Conservation (phyloP, 2,113 vertebrate genomes). For the Argyrosomus japonicus region DNA sequence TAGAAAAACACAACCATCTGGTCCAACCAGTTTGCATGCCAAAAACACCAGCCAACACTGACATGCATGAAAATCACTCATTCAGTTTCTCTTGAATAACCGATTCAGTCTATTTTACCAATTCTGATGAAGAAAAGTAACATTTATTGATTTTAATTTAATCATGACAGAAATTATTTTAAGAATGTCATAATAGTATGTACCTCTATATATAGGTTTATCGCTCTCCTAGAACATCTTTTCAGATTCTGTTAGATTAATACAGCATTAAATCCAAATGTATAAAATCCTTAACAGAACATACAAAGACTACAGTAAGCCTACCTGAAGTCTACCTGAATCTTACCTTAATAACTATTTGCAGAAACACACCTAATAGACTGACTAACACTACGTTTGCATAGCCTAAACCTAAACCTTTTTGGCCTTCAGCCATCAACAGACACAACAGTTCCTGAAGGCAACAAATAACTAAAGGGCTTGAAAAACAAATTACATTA, state of each 20-base stretch:
- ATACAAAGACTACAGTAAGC: not conserved
- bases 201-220: no score
- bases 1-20: not conserved
- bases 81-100: not conserved
- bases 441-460: not conserved
- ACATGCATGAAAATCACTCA: not conserved
- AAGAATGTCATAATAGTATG: no score
- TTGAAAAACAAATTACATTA: not conserved
- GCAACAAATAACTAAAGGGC: not conserved
- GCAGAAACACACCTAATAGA: not conserved
- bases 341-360: accelerated
- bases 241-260: no score
- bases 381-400: not conserved
- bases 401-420: not conserved
- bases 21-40: not conserved
- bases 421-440: not conserved
- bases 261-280: no score
- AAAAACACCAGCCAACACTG: not conserved
- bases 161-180: no score
- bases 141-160: no score
- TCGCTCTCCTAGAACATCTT: not conserved
- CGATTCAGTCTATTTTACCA: not conserved
- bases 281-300: not conserved
- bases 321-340: not conserved
- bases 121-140: not conserved